These are phyloP conservation scores for Myodes glareolus DNA, from an alignment of 2,113 vertebrate genomes.

Conservation along the genomic window DNA sequence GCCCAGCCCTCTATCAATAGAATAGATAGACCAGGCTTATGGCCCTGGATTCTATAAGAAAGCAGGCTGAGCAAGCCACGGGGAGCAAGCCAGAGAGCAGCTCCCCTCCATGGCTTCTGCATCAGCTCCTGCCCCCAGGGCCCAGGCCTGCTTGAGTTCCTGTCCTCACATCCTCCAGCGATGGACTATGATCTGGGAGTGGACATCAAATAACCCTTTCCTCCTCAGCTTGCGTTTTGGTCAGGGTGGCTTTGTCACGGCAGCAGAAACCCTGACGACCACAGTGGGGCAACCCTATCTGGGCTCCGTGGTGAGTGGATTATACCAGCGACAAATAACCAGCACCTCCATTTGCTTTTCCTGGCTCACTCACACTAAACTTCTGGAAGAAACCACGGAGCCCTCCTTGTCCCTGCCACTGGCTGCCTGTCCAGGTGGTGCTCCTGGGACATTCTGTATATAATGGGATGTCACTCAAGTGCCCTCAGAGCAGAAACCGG, in stretches of 20 bases:
- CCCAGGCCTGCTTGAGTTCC: not conserved
- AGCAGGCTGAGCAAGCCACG: not conserved
- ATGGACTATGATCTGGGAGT: not conserved
- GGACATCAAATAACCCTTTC: not conserved
- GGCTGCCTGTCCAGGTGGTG: not conserved
- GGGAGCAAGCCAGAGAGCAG: not conserved
- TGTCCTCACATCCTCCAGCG: not conserved
- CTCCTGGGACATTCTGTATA: not conserved
- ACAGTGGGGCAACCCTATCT: not conserved
- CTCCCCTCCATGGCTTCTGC: not conserved
- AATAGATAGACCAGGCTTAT: too few relatives aligned
- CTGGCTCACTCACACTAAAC: not conserved
- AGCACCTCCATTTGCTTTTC: not conserved
- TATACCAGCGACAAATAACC: not conserved
- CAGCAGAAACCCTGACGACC: not conserved
- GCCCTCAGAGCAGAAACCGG: not conserved
- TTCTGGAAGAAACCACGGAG: not conserved
- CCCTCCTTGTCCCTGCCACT: not conserved
- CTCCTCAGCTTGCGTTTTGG: not conserved
- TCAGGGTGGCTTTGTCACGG: not conserved
- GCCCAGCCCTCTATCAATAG: too few relatives aligned
- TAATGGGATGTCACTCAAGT: not conserved
- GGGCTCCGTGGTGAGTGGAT: not conserved
- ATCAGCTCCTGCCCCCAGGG: not conserved
- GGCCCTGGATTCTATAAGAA: not conserved